Conservation (phyloP, 2,113 vertebrate species). For the Todiramphus saurophagus region DNA sequence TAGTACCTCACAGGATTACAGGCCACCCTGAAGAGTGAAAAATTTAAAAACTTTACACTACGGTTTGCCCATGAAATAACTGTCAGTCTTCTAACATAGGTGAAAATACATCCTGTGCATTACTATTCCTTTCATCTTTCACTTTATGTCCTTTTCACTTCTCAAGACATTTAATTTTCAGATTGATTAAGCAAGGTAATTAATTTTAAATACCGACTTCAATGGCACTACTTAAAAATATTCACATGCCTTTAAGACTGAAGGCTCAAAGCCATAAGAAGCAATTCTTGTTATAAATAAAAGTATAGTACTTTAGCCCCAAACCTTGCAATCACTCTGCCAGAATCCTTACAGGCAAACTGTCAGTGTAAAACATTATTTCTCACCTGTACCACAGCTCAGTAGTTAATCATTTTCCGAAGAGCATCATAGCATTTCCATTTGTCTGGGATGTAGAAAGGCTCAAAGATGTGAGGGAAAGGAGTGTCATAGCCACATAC, state of each 20-base stretch:
- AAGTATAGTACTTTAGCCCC: background rate
- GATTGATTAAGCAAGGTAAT: background rate
- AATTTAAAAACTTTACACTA: background rate
- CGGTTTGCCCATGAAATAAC: background rate
- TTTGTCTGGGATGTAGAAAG: conserved; percentile 99
- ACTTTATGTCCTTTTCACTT: background rate
- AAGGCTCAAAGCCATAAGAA: background rate
- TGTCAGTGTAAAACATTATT: background rate
- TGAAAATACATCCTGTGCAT: background rate
- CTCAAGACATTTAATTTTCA: background rate
- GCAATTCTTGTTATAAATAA: background rate
- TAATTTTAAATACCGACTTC: background rate
- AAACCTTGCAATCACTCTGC: background rate
- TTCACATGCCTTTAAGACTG: background rate
- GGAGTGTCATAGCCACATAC: conserved; percentile 98
- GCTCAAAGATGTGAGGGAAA: conserved; percentile 96
- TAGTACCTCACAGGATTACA: background rate
- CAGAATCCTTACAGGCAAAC: background rate
- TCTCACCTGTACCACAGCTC: conserved; percentile 69
- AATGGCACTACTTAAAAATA: background rate
- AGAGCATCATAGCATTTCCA: conserved; percentile 98
- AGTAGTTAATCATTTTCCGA: conserved; percentile 96
- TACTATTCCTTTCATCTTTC: background rate
- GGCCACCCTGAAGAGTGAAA: background rate
- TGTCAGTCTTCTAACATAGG: background rate